Evolutionary conservation across 2,888 invertebrate species (phyloP).

Genomic region (Busseola fusca): DNA sequence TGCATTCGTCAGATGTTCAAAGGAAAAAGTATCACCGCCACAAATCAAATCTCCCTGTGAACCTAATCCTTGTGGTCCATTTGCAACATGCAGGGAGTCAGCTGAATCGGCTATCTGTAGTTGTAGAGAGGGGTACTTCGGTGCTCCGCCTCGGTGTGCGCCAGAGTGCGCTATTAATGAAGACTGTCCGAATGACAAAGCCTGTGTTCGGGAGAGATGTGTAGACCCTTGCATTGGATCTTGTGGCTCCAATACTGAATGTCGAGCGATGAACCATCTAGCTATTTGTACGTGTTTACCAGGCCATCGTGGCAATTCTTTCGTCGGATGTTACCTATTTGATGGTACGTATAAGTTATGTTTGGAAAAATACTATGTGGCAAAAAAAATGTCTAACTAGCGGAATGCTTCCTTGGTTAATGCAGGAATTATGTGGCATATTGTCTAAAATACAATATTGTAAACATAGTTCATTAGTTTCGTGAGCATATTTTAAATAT

Average conservation of each 20-base stretch:
- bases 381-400: not conserved
- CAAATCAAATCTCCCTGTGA: constrained; percentile 87
- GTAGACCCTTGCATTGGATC: constrained; percentile 92
- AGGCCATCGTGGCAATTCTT: constrained; percentile 93
- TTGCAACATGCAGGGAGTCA: constrained; percentile 89
- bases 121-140: constrained; percentile 91
- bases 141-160: constrained; percentile 92
- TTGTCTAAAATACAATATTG: not conserved
- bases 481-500: not conserved
- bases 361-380: not conserved
- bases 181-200: constrained; percentile 92
- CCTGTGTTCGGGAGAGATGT: constrained; percentile 93
- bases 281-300: constrained; percentile 92
- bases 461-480: not conserved
- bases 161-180: constrained; percentile 94
- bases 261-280: constrained; percentile 92
- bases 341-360: constrained; percentile 70
- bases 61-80: constrained; percentile 92
- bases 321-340: constrained; percentile 84
- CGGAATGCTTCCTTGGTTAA: not conserved
- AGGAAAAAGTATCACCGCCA: constrained; percentile 87
- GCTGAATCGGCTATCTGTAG: constrained; percentile 89
- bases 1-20: constrained; percentile 90
- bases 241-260: constrained; percentile 92
- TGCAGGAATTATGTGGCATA: not conserved